Evolutionary conservation across 2,113 vertebrate genomes (phyloP).

Genomic region (Apteryx mantelli): DNA sequence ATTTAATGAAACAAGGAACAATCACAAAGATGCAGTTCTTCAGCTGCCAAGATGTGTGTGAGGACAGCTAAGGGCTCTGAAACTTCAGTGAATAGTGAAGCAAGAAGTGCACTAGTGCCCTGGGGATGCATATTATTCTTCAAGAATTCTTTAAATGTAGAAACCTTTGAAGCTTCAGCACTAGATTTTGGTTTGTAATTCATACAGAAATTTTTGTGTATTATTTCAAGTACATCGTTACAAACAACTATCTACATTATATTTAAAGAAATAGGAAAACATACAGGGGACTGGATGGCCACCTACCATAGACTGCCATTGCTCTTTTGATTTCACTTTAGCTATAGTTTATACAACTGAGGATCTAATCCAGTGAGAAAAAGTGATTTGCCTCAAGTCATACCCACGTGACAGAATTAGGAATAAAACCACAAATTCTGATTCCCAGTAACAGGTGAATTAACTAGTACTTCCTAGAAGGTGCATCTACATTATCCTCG

Average conservation of each 20-base stretch:
- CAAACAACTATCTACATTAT: neutral
- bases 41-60: neutral
- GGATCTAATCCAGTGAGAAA: conserved; percentile 11
- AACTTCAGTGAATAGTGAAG: neutral
- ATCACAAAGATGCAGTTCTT: neutral
- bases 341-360: neutral
- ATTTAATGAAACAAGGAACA: neutral
- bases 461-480: conserved; percentile 15
- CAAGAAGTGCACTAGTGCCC: neutral
- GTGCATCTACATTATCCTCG: conserved; percentile 23
- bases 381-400: conserved; percentile 21
- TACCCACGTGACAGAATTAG: neutral
- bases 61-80: neutral
- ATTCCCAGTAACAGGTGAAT: neutral
- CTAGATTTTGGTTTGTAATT: conserved; percentile 11
- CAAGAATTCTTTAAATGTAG: neutral
- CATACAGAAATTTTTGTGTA: neutral
- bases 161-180: neutral
- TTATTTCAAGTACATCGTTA: neutral
- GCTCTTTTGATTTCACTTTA: neutral
- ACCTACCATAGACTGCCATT: neutral
- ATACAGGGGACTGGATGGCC: neutral
- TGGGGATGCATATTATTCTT: neutral
- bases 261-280: neutral
- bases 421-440: conserved; percentile 29